A percentile compares a stretch with the other conserved stretches of the same genome.
Evolutionary conservation across 2,797 vertebrate species (phyloP).

Genomic region (Sciaenops ocellatus): DNA sequence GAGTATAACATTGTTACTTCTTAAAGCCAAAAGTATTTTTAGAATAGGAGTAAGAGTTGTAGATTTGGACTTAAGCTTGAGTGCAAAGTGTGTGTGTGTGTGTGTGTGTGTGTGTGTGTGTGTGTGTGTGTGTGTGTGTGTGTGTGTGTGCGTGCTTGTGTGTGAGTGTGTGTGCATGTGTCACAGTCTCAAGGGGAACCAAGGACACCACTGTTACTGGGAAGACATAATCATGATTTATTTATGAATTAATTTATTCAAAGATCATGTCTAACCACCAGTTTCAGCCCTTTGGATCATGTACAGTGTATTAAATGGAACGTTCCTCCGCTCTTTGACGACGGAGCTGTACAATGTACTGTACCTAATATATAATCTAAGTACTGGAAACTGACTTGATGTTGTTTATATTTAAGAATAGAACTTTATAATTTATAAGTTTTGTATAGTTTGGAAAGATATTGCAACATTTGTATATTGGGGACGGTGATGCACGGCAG

Average conservation of each 20-base stretch:
- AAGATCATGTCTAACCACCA: conserved; percentile 74
- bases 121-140: conserved; percentile 25
- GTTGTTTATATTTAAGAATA: conserved; percentile 82
- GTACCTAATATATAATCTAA: conserved; percentile 75
- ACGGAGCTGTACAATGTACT: conserved; percentile 66
- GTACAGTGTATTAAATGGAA: conserved; percentile 59
- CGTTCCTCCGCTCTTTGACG: conserved; percentile 28
- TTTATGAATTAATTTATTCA: conserved; percentile 85
- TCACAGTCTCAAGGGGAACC: conserved; percentile 59
- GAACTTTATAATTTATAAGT: conserved; percentile 77
- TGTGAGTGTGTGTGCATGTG: conserved; percentile 5
- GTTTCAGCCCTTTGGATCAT: conserved; percentile 69
- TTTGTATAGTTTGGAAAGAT: conserved; percentile 75
- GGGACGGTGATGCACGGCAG: conserved; percentile 29
- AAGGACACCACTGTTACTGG: conserved; percentile 71
- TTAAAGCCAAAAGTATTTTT: conserved; percentile 81
- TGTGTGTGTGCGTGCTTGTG: conserved; percentile 30
- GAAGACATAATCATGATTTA: conserved; percentile 81
- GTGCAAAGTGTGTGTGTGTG: conserved; percentile 42
- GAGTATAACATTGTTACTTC: conserved; percentile 64
- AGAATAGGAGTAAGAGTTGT: conserved; percentile 59
- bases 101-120: conserved; percentile 20
- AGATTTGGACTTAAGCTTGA: conserved; percentile 46
- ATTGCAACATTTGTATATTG: conserved; percentile 64
- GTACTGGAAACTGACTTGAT: conserved; percentile 81